Evolutionary conservation across 1,140 invertebrate genomes (phyloP).

Genomic region (Bilobella aurantiaca): DNA sequence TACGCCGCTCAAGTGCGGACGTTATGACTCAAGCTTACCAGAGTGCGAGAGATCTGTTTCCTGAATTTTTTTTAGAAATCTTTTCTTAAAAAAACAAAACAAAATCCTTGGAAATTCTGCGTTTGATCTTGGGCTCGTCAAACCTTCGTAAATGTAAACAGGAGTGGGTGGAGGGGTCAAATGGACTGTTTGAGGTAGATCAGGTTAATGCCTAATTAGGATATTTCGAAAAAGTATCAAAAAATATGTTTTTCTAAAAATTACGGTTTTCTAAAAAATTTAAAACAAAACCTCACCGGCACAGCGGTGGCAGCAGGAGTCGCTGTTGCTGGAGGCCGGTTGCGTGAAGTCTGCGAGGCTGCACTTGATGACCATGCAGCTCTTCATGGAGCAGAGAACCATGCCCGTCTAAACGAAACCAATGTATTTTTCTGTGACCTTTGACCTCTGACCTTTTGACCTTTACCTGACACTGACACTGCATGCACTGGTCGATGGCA

Average conservation of each 20-base stretch:
- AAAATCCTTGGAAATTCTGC: too few species aligned
- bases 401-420: constrained; percentile 28
- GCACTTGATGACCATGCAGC: constrained; percentile 26
- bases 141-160: background rate
- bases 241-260: too few species aligned
- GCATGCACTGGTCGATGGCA: constrained; percentile 35
- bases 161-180: background rate
- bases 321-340: background rate
- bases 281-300: constrained; percentile 18
- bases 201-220: too few species aligned
- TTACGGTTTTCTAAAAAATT: too few species aligned
- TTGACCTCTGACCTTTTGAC: background rate
- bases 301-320: constrained; percentile 26
- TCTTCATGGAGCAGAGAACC: constrained; percentile 29
- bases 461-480: constrained; percentile 36
- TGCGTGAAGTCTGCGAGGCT: background rate
- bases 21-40: too few species aligned
- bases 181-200: background rate
- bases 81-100: too few species aligned
- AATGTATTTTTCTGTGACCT: background rate
- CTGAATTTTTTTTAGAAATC: too few species aligned
- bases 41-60: too few species aligned
- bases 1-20: too few species aligned
- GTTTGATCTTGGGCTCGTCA: too few species aligned
- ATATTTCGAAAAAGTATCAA: too few species aligned